Percentiles rank a stretch among this genome's conserved stretches.
These are phyloP conservation scores for Andrena hattorfiana DNA, from an alignment of 2,888 invertebrate genomes.

Conservation along the genomic window DNA sequence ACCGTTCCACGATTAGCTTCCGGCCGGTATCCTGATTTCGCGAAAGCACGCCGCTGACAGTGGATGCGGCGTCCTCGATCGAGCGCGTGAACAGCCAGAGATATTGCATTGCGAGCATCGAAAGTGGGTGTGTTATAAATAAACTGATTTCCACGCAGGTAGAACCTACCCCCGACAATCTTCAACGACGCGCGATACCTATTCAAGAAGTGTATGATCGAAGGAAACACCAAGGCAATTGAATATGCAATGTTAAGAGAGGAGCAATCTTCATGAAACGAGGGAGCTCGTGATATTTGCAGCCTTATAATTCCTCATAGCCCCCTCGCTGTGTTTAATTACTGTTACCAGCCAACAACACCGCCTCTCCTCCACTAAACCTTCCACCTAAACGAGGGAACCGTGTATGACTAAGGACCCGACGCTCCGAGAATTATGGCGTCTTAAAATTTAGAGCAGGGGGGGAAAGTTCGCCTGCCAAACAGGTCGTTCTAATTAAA, in stretches of 20 bases:
- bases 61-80: background rate
- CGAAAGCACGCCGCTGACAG: slow-evolving; percentile 18
- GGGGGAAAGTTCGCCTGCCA: background rate
- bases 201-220: slow-evolving; percentile 13
- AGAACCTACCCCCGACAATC: too few species aligned
- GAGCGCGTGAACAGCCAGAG: slow-evolving; percentile 25
- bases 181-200: too few species aligned
- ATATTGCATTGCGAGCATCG: background rate
- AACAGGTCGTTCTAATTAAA: slow-evolving; percentile 26
- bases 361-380: slow-evolving; percentile 17
- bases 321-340: slow-evolving; percentile 45
- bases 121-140: background rate
- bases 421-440: slow-evolving; percentile 26
- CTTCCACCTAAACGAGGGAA: slow-evolving; percentile 19
- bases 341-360: slow-evolving; percentile 46
- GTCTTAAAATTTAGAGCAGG: slow-evolving; percentile 29
- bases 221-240: background rate
- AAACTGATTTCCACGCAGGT: background rate
- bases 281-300: slow-evolving; percentile 16
- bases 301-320: slow-evolving; percentile 33
- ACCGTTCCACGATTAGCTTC: slow-evolving; percentile 14
- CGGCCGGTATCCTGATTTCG: slow-evolving; percentile 31
- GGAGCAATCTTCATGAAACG: background rate
- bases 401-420: slow-evolving; percentile 37
- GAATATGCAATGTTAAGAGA: background rate